Conservation (phyloP, 2,888 invertebrate species). For the Reticulitermes lucifugus region DNA sequence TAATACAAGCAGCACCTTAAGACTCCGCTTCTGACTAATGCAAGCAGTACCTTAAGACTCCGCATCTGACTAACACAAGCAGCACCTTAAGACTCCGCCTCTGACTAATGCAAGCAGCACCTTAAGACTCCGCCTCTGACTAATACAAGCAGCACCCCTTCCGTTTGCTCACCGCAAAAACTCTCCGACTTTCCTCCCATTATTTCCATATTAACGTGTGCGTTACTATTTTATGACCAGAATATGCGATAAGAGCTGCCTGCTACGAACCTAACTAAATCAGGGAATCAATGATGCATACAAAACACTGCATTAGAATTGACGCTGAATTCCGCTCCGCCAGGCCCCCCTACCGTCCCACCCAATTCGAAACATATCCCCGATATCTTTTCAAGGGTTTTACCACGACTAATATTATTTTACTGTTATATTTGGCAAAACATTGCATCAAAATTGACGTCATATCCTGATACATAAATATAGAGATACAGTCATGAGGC, state of each 20-base stretch:
- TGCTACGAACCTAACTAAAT: slow-evolving; percentile 46
- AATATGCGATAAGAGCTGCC: slow-evolving; percentile 49
- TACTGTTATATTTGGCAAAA: slow-evolving; percentile 43
- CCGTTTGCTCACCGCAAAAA: slow-evolving; percentile 21
- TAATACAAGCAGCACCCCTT: background rate
- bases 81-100: too few species aligned
- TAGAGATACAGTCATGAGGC: background rate
- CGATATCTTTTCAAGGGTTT: slow-evolving; percentile 31
- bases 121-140: background rate
- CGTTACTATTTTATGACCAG: slow-evolving; percentile 50
- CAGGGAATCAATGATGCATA: slow-evolving; percentile 49
- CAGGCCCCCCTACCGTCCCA: background rate
- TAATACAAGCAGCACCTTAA: too few species aligned
- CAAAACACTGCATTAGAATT: slow-evolving; percentile 46
- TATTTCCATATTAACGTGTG: slow-evolving; percentile 50
- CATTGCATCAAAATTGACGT: slow-evolving; percentile 40
- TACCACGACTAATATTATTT: slow-evolving; percentile 34
- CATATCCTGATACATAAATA: slow-evolving; percentile 19
- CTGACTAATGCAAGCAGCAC: too few species aligned
- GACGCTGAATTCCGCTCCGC: slow-evolving; percentile 34
- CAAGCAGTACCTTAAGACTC: too few species aligned
- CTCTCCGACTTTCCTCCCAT: slow-evolving; percentile 34
- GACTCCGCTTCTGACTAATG: too few species aligned
- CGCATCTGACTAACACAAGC: too few species aligned
- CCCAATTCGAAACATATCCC: slow-evolving; percentile 33